These are phyloP conservation scores for Dromius quadrimaculatus DNA, from an alignment of 2,888 invertebrate species.

Conservation along the genomic window DNA sequence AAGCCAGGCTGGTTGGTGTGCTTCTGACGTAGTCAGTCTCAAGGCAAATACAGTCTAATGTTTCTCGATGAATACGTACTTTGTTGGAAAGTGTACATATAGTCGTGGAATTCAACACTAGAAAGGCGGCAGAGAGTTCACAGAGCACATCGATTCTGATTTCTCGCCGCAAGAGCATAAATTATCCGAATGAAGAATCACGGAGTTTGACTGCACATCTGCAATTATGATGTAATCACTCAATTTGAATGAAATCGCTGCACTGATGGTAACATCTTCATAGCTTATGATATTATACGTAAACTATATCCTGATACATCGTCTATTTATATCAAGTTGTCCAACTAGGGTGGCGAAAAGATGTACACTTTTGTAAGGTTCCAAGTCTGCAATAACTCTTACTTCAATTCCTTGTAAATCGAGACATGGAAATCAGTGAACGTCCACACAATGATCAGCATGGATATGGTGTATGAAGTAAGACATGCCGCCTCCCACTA, in stretches of 20 bases:
- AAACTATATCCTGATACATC: constrained; percentile 11
- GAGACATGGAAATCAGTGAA: not conserved
- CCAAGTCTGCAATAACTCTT: not conserved
- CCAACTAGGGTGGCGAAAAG: constrained; percentile 7
- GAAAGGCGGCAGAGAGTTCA: not conserved
- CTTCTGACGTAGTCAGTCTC: too few relatives aligned
- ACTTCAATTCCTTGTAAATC: constrained; percentile 28
- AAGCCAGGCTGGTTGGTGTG: too few relatives aligned
- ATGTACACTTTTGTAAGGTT: not conserved
- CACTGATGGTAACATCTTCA: constrained; percentile 8
- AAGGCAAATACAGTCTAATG: too few relatives aligned
- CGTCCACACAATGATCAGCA: not conserved
- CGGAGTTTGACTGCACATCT: not conserved
- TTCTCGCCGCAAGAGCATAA: not conserved
- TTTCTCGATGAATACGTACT: too few relatives aligned
- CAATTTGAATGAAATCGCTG: not conserved
- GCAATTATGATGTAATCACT: not conserved
- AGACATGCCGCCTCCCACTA: not conserved
- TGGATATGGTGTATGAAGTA: not conserved
- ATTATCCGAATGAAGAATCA: not conserved
- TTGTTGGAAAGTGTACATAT: not conserved
- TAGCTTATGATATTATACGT: not conserved
- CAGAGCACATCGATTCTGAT: constrained; percentile 20
- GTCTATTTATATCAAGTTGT: not conserved
- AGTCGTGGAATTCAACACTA: not conserved